Evolutionary conservation across 2,113 vertebrate genomes (phyloP).

Genomic region (Pionites leucogaster): DNA sequence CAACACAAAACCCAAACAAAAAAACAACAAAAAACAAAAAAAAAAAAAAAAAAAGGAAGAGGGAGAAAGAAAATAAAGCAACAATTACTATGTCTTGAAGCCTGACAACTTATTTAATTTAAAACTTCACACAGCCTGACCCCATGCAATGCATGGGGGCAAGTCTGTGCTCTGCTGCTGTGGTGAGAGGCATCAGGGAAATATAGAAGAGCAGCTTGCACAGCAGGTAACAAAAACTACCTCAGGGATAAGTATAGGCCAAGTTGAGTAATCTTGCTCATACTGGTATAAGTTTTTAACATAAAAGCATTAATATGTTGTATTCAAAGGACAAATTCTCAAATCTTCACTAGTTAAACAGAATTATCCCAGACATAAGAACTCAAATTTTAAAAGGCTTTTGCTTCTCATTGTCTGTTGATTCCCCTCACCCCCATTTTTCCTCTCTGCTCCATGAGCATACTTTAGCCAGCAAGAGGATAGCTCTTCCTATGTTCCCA

Average conservation of each 20-base stretch:
- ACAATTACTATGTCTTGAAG: not conserved
- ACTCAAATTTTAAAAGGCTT: not conserved
- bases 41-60: no score
- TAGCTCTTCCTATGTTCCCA: not conserved
- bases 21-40: rapidly evolving
- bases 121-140: not conserved
- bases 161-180: not conserved
- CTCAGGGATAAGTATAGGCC: not conserved
- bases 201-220: not conserved
- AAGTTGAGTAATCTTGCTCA: not conserved
- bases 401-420: not conserved
- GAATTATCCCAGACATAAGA: not conserved
- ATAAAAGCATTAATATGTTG: not conserved
- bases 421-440: rapidly evolving
- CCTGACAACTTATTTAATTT: not conserved
- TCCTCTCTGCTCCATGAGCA: not conserved
- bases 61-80: not conserved
- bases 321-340: not conserved
- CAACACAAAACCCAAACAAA: no score
- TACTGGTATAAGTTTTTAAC: not conserved
- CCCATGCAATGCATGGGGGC: rapidly evolving
- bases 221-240: not conserved
- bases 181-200: rapidly evolving
- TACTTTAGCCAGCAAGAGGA: not conserved
- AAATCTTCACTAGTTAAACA: not conserved